Conservation (phyloP, 30 jellyfish, hydroid and myxozoan species). For the Chrysaora quinquecirrha region DNA sequence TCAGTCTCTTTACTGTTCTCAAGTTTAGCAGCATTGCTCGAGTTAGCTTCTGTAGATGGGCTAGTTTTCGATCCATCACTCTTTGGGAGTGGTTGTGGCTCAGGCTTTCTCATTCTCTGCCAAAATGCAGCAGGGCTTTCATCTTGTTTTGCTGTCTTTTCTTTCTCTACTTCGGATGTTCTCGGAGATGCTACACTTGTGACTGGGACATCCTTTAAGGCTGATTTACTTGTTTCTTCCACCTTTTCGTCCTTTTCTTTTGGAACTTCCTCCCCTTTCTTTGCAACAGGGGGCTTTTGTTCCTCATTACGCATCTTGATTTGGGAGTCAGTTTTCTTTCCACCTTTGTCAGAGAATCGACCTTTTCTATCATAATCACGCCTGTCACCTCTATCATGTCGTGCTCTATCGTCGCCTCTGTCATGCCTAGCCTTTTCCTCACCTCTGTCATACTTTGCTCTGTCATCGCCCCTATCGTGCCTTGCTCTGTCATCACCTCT, state of each 20-base stretch:
- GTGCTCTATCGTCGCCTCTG: background rate
- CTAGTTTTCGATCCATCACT: background rate
- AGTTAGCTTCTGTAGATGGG: background rate
- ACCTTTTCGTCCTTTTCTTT: conserved; percentile 5
- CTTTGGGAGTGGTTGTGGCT: conserved; percentile 20
- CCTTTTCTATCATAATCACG: conserved; percentile 30
- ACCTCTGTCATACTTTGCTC: too few relatives aligned
- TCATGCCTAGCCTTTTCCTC: conserved; percentile 37
- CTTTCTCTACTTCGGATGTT: conserved; percentile 28
- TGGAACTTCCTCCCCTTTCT: background rate
- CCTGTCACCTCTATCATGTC: conserved; percentile 24
- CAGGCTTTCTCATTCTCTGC: conserved; percentile 72
- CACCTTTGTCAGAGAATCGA: conserved; percentile 25
- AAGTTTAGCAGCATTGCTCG: background rate
- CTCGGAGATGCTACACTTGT: conserved; percentile 13
- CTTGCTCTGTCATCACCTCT: too few relatives aligned
- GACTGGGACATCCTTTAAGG: background rate
- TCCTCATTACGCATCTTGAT: background rate
- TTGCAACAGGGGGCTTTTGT: background rate
- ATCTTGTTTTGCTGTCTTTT: conserved; percentile 70
- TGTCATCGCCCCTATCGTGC: too few relatives aligned
- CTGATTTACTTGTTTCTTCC: background rate
- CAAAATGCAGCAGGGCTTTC: conserved; percentile 87
- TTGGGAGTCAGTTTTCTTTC: conserved; percentile 19
- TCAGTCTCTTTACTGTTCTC: background rate